Conservation (phyloP, 2,888 invertebrate species). For the Tenthredo amoena region DNA sequence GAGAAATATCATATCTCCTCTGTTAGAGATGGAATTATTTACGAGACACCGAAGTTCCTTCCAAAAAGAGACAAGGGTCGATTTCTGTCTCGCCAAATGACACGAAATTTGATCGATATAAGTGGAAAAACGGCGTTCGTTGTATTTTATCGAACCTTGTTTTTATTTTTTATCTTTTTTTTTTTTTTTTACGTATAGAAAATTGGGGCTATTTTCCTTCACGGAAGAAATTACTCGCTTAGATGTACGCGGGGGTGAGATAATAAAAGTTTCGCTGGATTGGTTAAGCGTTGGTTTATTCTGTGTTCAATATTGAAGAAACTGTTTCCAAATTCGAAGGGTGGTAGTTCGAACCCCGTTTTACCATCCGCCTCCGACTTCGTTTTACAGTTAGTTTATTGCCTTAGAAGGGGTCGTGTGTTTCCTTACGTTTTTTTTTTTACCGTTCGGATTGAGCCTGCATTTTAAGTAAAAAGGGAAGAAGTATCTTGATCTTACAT, state of each 20-base stretch:
- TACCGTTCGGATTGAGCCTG: conserved; percentile 29
- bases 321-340: neutral
- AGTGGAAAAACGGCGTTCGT: neutral
- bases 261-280: neutral
- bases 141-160: too few species aligned
- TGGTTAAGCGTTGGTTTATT: conserved; percentile 9
- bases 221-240: neutral
- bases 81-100: neutral
- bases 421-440: conserved; percentile 4
- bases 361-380: conserved; percentile 8
- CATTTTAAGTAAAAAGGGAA: conserved; percentile 31
- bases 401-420: conserved; percentile 23
- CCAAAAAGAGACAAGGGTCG: neutral
- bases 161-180: too few species aligned
- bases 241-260: neutral
- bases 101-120: neutral
- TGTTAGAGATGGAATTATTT: neutral
- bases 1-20: neutral
- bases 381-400: conserved; percentile 48
- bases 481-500: conserved; percentile 23
- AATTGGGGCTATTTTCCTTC: too few species aligned
- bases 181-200: too few species aligned
- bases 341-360: conserved; percentile 3
- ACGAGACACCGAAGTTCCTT: neutral
- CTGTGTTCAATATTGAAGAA: conserved; percentile 17